Evolutionary conservation across 2,888 invertebrate genomes (phyloP), one percentile per base, ranked within the genome.

Genomic region (Trichopria drosophilae): DNA sequence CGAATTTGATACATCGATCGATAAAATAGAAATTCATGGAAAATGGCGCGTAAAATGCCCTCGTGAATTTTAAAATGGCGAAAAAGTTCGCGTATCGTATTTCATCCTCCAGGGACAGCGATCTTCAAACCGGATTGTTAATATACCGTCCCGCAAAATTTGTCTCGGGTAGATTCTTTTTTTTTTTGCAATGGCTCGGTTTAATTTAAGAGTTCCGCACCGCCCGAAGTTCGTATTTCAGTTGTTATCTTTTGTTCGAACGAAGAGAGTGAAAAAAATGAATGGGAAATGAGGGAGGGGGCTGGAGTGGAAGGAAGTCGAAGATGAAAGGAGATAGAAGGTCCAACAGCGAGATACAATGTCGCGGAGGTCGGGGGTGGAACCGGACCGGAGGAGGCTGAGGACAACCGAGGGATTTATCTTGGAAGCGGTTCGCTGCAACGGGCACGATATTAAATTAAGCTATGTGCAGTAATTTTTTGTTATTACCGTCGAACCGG

Each of bases 361-460:
- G 19, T 19, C 16, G 15, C 16, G 10, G 16, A 34, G 37, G 37
- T 19, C 35, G 32, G 52, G 35, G 45, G 28, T 45, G 45, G 49
- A 51, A 50, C 32, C 49, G 40, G 52, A 50, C 32, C 49, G 40
- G 26, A 41, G 13, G 47, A 46, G 45, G 45, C 20, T 36, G 55
- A 26, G 28, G 29, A 36, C 16, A 32, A 51, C 51, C 57, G 46
- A 51, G 51, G 59, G 59, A 66, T 68, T 66, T 68, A 66, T 69
- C 63, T 62, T 64, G 53, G 55, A 36, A 54, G 51, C 47, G 42
- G 40, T 56, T 58, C 55, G 52, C 53, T 57, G 59, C 62, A 51
- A 55, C 34, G 49, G 55, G 46, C 50, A 46, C 48, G 57, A 62
- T 65, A 67, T 68, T 68, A 63, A 69, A 68, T 69, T 69, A 67